Evolutionary conservation across 92 coral and sea anemone genomes (phyloP).

Genomic region (Phenganax subtilis): DNA sequence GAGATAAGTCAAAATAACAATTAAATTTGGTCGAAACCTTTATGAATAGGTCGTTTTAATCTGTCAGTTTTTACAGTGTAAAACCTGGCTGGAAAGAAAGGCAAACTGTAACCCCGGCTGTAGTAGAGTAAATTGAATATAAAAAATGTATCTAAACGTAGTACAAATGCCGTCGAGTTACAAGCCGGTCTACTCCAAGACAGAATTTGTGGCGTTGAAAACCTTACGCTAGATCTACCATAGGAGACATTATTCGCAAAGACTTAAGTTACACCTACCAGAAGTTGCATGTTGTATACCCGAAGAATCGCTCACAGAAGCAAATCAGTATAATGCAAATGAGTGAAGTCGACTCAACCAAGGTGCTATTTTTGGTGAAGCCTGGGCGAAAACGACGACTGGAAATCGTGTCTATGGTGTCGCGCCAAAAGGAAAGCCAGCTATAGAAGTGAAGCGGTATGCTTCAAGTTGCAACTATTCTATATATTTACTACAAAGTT

Average conservation of each 20-base stretch:
- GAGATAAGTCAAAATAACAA: too few relatives aligned
- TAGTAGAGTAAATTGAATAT: background rate
- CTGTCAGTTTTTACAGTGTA: too few relatives aligned
- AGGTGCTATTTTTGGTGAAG: slow-evolving; percentile 35
- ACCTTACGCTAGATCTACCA: background rate
- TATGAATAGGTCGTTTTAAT: too few relatives aligned
- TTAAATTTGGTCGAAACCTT: too few relatives aligned
- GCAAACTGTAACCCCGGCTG: background rate
- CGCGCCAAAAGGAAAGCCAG: slow-evolving; percentile 18
- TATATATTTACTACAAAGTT: slow-evolving; percentile 10
- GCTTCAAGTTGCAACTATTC: slow-evolving; percentile 32
- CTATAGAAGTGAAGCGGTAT: slow-evolving; percentile 28
- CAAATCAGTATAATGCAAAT: background rate
- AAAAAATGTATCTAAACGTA: background rate
- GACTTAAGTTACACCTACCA: background rate
- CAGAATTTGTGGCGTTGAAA: background rate
- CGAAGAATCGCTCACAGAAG: background rate
- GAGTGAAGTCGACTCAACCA: slow-evolving; percentile 12
- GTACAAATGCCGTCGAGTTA: background rate
- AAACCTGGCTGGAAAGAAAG: too few relatives aligned
- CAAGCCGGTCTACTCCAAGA: background rate
- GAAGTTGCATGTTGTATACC: background rate
- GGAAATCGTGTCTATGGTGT: slow-evolving; percentile 34
- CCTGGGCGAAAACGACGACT: slow-evolving; percentile 29
- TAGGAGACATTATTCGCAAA: background rate